These are phyloP conservation scores for Sarcophaga subvicina DNA, from an alignment of 2,888 invertebrate genomes.

Conservation along the genomic window DNA sequence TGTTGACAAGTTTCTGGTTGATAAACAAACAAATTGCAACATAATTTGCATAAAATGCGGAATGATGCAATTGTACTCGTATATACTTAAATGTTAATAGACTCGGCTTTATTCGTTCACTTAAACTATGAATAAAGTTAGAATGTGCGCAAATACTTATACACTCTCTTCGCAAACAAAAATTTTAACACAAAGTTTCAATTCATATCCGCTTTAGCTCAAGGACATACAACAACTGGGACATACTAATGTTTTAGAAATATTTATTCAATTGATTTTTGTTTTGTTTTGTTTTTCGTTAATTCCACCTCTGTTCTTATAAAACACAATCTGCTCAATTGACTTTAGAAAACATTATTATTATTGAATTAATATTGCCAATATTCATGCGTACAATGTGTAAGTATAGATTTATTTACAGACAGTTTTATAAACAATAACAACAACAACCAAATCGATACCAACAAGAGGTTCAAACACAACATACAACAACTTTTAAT, in stretches of 20 bases:
- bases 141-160: neutral
- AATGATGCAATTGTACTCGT: conserved; percentile 48
- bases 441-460: too few species aligned
- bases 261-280: neutral
- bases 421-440: too few species aligned
- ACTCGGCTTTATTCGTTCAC: conserved; percentile 1
- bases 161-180: neutral
- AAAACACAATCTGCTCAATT: neutral
- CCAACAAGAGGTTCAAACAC: too few species aligned
- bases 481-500: neutral
- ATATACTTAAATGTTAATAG: conserved; percentile 41
- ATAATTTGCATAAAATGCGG: conserved; percentile 55
- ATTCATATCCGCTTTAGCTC: conserved; percentile 27
- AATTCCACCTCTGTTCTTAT: neutral
- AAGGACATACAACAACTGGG: conserved; percentile 43
- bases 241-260: neutral
- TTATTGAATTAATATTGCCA: too few species aligned
- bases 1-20: conserved; percentile 41
- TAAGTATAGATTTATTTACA: too few species aligned
- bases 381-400: too few species aligned
- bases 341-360: neutral
- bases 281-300: conserved; percentile 3
- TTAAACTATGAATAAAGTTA: neutral
- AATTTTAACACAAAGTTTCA: neutral
- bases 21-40: conserved; percentile 55